Base-by-base conservation (phyloP, 2,113 vertebrate species). In the Varanus salvator region DNA sequence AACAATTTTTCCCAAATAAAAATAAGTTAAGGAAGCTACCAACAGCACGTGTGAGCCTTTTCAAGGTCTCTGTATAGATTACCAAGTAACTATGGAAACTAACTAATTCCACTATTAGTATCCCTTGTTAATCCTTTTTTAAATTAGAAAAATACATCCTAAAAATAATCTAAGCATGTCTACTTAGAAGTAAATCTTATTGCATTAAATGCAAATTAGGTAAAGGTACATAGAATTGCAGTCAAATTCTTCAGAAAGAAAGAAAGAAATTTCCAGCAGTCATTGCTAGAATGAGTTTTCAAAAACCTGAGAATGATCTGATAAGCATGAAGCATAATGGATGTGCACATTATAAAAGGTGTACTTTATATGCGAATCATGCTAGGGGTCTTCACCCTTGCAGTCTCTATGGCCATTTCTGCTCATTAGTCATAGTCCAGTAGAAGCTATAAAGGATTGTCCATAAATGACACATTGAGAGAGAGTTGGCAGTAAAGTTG, bases 61-160 rank as follows among this genome's bases (percentile, higher is more conserved):
- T 82, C 84, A 93, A 85, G 84, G 86, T 89, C 87, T 86, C 89
- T 93, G 83, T 80, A 90, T 87, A 93, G 64, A 85, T 74, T 83
- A 85, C 87, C 90, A 64, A 29, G 96, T 96, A 94, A 87, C 95
- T 92, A 95, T 91, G 83, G 93, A 88, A 95, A 96, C 95, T 87
- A 89, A 93, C 88, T 90, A 50, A 83, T 82, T 82, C 57, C 15
- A 11, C 7, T 86, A 90, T 92, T 90, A 87, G 90, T 92, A 93
- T 75, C 82, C 69, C 85, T n/a, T 93, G 88, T 93, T 89, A 94
- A 93, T 15, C 6, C 3, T 74, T 60, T 81, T 29, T 92, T 95
- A 87, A 66, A 92, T 19, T 75, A 93, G 34, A 85, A 72, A 89
- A 93, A 87, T 48, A 25, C 0, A 1, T n/a, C 23, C 21, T 21